Conservation (phyloP, 2,888 invertebrate species). For the Ephialtes manifestator region DNA sequence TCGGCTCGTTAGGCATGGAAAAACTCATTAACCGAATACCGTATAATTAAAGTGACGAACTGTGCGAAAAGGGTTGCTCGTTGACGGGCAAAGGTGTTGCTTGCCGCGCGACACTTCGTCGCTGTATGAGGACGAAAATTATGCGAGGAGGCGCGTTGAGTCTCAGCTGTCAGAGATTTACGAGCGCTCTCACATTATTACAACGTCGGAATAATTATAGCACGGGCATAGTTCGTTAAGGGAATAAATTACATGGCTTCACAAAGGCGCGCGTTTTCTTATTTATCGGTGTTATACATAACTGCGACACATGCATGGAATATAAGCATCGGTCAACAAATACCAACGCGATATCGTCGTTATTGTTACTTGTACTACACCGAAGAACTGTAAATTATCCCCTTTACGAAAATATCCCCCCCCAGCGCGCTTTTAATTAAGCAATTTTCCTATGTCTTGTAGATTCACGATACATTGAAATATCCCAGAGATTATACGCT, state of each 20-base stretch:
- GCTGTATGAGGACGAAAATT: slow-evolving; percentile 58
- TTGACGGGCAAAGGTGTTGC: slow-evolving; percentile 49
- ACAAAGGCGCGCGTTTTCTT: slow-evolving; percentile 45
- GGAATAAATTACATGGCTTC: slow-evolving; percentile 49
- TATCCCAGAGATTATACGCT: slow-evolving; percentile 35
- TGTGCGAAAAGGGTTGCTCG: slow-evolving; percentile 34
- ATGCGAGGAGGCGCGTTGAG: slow-evolving; percentile 65
- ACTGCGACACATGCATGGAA: background rate
- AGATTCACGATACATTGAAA: slow-evolving; percentile 51
- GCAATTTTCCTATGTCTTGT: slow-evolving; percentile 36
- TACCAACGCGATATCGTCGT: slow-evolving; percentile 7
- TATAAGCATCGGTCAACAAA: slow-evolving; percentile 10
- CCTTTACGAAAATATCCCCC: slow-evolving; percentile 33
- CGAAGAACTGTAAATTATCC: slow-evolving; percentile 29
- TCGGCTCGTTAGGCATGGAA: slow-evolving; percentile 43
- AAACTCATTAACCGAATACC: slow-evolving; percentile 49
- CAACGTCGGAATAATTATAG: slow-evolving; percentile 58
- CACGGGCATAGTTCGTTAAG: slow-evolving; percentile 59
- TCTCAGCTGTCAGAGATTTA: slow-evolving; percentile 64
- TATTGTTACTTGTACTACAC: background rate
- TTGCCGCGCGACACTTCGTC: slow-evolving; percentile 52
- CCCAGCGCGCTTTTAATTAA: slow-evolving; percentile 46
- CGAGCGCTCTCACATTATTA: slow-evolving; percentile 49
- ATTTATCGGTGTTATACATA: slow-evolving; percentile 37
- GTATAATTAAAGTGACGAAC: slow-evolving; percentile 59